Evolutionary conservation across 2,797 vertebrate genomes (phyloP).

Genomic region (Malacoraja senta): DNA sequence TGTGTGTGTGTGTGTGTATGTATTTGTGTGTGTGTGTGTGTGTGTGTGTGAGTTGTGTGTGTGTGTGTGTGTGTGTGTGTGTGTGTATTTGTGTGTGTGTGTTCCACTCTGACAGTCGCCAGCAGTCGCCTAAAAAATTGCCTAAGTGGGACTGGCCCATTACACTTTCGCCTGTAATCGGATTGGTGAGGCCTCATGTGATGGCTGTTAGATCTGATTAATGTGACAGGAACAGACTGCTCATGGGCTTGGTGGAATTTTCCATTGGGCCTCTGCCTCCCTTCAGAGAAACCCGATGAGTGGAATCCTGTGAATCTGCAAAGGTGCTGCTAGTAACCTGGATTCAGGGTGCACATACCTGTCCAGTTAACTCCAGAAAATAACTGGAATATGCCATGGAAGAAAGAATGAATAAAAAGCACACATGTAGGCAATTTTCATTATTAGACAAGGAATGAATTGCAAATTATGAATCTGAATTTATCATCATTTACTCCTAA

Average conservation of each 20-base stretch:
- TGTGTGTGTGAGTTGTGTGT: too few species aligned
- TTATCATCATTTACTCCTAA: background rate
- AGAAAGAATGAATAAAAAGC: background rate
- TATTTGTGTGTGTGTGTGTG: too few species aligned
- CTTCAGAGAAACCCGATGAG: background rate
- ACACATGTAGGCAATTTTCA: background rate
- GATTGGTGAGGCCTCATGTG: background rate
- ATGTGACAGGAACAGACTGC: background rate
- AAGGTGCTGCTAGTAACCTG: background rate
- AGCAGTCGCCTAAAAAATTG: too few species aligned
- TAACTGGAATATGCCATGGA: background rate
- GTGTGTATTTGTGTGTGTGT: too few species aligned
- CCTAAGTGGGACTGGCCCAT: too few species aligned
- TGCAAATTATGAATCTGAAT: background rate
- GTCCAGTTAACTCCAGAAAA: background rate
- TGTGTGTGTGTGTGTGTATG: too few species aligned
- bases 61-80: too few species aligned
- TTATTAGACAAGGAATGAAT: background rate
- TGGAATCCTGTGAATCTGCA: background rate
- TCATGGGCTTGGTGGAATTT: background rate
- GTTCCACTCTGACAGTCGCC: too few species aligned
- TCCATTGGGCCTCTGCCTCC: background rate
- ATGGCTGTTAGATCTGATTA: background rate
- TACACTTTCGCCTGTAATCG: background rate
- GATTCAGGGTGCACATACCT: background rate